Evolutionary conservation across 2,797 vertebrate species (phyloP), one percentile per base, ranked within the genome.

Genomic region (Pelodytes ibericus): DNA sequence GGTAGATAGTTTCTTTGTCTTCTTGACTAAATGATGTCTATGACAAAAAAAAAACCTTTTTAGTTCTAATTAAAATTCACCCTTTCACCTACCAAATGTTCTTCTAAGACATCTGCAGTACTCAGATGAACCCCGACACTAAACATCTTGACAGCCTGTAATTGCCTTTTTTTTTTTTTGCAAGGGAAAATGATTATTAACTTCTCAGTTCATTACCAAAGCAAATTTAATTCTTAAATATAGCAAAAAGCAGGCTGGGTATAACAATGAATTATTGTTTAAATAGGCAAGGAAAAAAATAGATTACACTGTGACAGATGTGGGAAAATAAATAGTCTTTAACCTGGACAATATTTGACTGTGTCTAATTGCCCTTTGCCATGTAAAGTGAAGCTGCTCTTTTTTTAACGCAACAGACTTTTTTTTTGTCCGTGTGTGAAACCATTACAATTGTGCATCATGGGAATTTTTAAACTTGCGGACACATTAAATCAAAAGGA

Each of bases 281-380:
- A 83, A 85, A 88, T 31, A 88, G 82, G 75, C 25, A n/a, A 81
- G 75, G 83, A 68, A 86, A 85, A n/a, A 86, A 86, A 83, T 85
- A 86, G 87, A 79, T 79, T 79, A 79, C 47, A 85, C 86, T 83
- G 76, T 83, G 82, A 81, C 80, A 85, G 86, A 88, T 84, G 85
- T 87, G 81, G 83, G 82, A 86, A 85, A 86, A 89, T 87, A 84
- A 86, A 88, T 86, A 88, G 85, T 83, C 84, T 88, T 87, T 88
- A 89, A 85, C 85, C 84, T 63, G 83, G 82, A 80, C 69, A 87
- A 85, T 88, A 85, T 89, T 87, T 89, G 82, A 83, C 83, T 84
- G 79, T 85, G 85, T 84, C 82, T 89, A 87, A 89, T 88, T 87
- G 83, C 82, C 84, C 86, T 88, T 85, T 82, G 57, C 68, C 2